Percentiles rank a stretch among this genome's conserved stretches.
Evolutionary conservation across 1,140 invertebrate species (phyloP).

Genomic region (Magallana gigas): DNA sequence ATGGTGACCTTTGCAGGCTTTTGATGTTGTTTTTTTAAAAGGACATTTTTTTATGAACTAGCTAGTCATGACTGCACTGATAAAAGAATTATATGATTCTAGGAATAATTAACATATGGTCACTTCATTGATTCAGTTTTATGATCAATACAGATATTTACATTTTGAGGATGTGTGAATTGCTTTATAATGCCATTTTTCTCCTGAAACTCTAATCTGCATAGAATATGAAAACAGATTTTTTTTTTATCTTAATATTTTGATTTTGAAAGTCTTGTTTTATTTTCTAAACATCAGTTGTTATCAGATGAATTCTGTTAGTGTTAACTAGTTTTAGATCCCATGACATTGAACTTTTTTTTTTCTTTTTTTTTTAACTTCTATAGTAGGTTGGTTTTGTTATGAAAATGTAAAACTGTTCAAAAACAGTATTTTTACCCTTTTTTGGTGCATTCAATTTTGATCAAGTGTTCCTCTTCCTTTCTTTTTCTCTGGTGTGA

Average conservation of each 20-base stretch:
- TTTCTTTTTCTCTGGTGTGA: no score
- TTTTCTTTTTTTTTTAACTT: background rate
- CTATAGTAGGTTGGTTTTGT: background rate
- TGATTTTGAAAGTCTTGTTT: background rate
- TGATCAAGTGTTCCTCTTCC: no score
- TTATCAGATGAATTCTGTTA: background rate
- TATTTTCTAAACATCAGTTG: background rate
- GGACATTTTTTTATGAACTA: no score
- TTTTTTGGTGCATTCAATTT: background rate
- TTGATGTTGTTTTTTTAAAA: no score
- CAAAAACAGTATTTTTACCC: background rate
- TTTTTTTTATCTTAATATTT: background rate
- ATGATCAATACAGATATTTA: background rate
- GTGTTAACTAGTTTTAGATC: slow-evolving; percentile 5
- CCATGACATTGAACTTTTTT: background rate
- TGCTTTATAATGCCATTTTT: background rate
- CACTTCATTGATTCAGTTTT: background rate
- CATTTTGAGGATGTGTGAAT: background rate
- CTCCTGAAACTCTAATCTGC: background rate
- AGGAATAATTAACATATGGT: no score
- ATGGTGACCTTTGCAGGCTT: background rate
- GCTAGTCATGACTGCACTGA: no score
- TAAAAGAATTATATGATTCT: no score
- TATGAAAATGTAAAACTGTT: background rate
- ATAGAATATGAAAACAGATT: background rate